These are phyloP conservation scores for Leptinotarsa tumamoca DNA, from an alignment of 2,888 invertebrate genomes.

Conservation along the genomic window DNA sequence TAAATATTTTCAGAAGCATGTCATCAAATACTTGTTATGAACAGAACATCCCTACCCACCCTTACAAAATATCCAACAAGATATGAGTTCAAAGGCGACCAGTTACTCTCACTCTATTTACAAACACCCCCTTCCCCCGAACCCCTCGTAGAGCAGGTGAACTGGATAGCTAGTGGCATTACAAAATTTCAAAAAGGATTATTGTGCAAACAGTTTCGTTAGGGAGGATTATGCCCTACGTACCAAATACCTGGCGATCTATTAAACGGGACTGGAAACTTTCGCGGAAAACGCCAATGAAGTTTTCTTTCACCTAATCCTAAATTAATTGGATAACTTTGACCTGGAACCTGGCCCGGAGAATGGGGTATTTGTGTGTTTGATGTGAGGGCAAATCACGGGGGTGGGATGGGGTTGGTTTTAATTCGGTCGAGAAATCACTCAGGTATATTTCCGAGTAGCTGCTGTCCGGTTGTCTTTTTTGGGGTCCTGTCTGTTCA, in stretches of 20 bases:
- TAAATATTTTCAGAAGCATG: too few relatives aligned
- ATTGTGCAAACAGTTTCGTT: conserved; percentile 36
- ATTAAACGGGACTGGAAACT: conserved; percentile 37
- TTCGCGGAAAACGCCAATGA: conserved; percentile 30
- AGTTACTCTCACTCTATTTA: neutral
- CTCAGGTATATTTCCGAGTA: neutral
- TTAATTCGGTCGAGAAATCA: neutral
- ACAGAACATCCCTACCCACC: too few relatives aligned
- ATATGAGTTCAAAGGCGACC: neutral
- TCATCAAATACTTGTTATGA: too few relatives aligned
- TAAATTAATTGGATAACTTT: conserved; percentile 38
- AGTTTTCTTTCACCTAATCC: conserved; percentile 35
- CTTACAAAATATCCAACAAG: too few relatives aligned
- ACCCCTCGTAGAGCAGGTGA: neutral
- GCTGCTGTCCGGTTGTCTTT: neutral
- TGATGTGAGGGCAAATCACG: neutral
- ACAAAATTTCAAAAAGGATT: conserved; percentile 39
- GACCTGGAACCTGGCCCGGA: conserved; percentile 16
- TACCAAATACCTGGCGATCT: conserved; percentile 35
- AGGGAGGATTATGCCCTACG: conserved; percentile 34
- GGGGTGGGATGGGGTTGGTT: neutral
- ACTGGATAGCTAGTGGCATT: conserved; percentile 11
- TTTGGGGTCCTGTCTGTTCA: too few relatives aligned
- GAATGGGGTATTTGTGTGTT: conserved; percentile 5
- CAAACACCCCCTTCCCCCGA: neutral